Evolutionary conservation across 2,888 invertebrate genomes (phyloP), one percentile per base, ranked within the genome.

Genomic region (Cosmorhoe ocellata): DNA sequence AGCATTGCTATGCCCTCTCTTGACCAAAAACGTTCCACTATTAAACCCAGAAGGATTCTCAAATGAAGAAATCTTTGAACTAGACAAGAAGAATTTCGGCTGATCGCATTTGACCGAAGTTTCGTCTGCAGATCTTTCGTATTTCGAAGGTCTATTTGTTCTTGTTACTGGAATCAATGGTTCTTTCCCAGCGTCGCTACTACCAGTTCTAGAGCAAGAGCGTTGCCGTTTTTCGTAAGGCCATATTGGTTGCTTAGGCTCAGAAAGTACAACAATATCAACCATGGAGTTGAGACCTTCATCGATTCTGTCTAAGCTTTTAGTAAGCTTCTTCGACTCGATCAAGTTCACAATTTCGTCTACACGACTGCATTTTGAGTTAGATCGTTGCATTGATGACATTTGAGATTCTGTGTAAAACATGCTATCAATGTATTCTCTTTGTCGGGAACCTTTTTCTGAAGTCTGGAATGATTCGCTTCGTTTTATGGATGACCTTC

Each of bases 261-360:
- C 91, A 3, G 91, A 82, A n/a, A 93, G 91, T 56, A 94, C 90
- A 0, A 95, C 93, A 28, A 95, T 94, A 66, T 94, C 93, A 0
- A 94, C 93, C 91, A 95, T 93, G 0, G 94, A 91, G 66, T 94
- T 92, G 14, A 95, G 75, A 11, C 95, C 93, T 72, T 92, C 93
- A 69, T 95, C 95, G 32, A 96, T 94, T 49, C 95, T 91, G 61
- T 96, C 96, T 38, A 96, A 79, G 60, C 96, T 96, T 79, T 96
- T 96, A 0, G 95, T 93, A 33, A 93, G 75, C 41, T 93, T 91
- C 43, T 92, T 91, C 1, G 93, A 92, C 71, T 93, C 92, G 39
- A 93, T 84, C 22, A 93, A 83, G 36, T 85, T 92, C 0, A 90
- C 85, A 39, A 90, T 89, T 78, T 90, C 89, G 57, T 89, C 90